Base-by-base conservation (phyloP, 1,140 invertebrate species). In the Drosophila nigromelanica region DNA sequence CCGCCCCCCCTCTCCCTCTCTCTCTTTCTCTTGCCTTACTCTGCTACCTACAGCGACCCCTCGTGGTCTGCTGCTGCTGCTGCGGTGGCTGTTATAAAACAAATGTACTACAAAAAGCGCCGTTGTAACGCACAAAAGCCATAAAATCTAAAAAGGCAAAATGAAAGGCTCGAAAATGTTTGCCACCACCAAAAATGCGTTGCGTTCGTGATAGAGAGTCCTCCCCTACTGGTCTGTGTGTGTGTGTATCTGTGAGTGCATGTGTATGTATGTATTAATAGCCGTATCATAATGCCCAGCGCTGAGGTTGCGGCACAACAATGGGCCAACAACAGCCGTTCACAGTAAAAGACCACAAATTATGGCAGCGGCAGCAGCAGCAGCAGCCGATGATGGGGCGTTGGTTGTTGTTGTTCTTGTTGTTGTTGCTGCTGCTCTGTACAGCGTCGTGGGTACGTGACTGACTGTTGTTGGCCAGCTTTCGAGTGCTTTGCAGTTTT, bases 81-180 rank as follows among this genome's bases (percentile, higher is more conserved):
- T 73, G 70, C 70, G 74, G 75, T 61, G 71, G 77, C 80, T 79
- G 81, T 86, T 86, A 87, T 87, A 86, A 86, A 86, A 86, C 81
- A 86, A 86, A 86, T 86, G 81, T 86, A 86, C 63, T 86, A 89
- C 82, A 87, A 86, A 86, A 86, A 82, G 72, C 83, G 67, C 74
- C 71, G 82, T 87, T 86, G 82, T 89, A 86, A 86, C 82, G 82
- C 82, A 86, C 83, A 86, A 86, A 70, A 89, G 78, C 82, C 75
- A 86, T 86, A 87, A 86, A 86, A 86, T 89, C 82, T 86, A 86
- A 86, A 86, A 86, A 86, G 82, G 80, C 82, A 82, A 86, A 86
- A 86, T 77, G 82, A 82, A 89, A 73, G 78, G 82, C 82, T 82
- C 83, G 76, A 82, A 71, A 48, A 87, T 74, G 60, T 87, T 86